Conservation (phyloP, 2,888 invertebrate species). For the Clistopyga incitator region DNA sequence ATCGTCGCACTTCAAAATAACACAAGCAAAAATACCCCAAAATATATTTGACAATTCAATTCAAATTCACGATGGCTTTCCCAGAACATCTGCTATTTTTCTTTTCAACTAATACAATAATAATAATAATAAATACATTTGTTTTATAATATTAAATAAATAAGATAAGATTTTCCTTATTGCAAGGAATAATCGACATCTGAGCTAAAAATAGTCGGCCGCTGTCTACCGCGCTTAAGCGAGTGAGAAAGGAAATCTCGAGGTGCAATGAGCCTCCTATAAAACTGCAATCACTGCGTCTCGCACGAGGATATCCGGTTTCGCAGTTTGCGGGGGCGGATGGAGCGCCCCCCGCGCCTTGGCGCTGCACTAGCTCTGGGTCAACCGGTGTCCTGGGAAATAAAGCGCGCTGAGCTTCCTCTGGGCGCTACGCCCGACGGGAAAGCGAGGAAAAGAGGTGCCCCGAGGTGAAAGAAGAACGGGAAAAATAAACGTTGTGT, state of each 20-base stretch:
- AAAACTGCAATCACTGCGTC: conserved; percentile 58
- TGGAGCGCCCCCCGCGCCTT: neutral
- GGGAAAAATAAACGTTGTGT: conserved; percentile 47
- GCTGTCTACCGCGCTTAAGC: neutral
- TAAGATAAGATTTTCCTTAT: no score
- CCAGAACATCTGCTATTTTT: no score
- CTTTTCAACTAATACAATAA: no score
- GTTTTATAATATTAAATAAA: no score
- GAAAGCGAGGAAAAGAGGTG: conserved; percentile 24
- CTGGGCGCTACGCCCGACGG: conserved; percentile 16
- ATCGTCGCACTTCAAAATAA: neutral
- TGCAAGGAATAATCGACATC: neutral
- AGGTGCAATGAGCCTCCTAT: conserved; percentile 38
- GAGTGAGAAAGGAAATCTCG: conserved; percentile 15
- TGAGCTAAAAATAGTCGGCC: neutral
- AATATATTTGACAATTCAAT: no score
- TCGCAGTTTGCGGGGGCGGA: conserved; percentile 31
- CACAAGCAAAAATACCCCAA: neutral
- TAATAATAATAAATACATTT: no score
- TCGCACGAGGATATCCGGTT: conserved; percentile 50
- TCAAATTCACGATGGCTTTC: no score
- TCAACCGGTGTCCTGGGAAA: conserved; percentile 60
- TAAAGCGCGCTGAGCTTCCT: conserved; percentile 47
- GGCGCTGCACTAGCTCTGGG: conserved; percentile 6
- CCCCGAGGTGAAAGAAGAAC: conserved; percentile 24